Evolutionary conservation across 2,888 invertebrate species (phyloP), one percentile per base, ranked within the genome.

Genomic region (Amphiduros pacificus): DNA sequence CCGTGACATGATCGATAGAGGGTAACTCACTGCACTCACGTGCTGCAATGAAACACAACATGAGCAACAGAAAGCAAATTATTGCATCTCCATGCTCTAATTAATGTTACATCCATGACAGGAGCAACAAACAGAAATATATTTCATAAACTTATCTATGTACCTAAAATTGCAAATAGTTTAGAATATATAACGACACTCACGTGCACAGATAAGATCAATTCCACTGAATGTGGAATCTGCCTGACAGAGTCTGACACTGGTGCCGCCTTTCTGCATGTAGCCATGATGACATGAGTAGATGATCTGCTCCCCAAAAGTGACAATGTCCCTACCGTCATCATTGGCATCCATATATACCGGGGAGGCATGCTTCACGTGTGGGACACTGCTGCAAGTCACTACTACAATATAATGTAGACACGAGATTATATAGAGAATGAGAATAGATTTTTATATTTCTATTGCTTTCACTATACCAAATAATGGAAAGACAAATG

Each of bases 211-310:
- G 31, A 54, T 29, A 5, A 54, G 36, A 6, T 54, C 36, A 20
- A 32, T 29, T 6, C 54, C 54, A 29, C 54, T 32, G 24, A 32
- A 54, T 2, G 36, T 32, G n/a, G 32, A 20, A n/a, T 54, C 54
- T 22, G 27, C 54, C 24, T 54, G 54, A 54, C 54, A 54, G 24
- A 14, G 24, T 2, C 54, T 31, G 17, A 54, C 20, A 24, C 32
- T 32, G 5, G 32, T 22, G 14, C 54, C 54, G 1, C 36, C n/a
- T 14, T 32, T 24, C 36, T 54, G 32, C 54, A n/a, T 27, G 54
- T 54, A 54, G 29, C 54, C 54, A 54, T 54, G 54, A 36, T 32
- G 20, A 54, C 54, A 54, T 9, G 54, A 24, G 36, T 54, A 54
- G n/a, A 54, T 11, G 6, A 54, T 24, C 4, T 17, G 17, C 54